Evolutionary conservation across 1,140 invertebrate species (phyloP).

Genomic region (Drepana arcuata): DNA sequence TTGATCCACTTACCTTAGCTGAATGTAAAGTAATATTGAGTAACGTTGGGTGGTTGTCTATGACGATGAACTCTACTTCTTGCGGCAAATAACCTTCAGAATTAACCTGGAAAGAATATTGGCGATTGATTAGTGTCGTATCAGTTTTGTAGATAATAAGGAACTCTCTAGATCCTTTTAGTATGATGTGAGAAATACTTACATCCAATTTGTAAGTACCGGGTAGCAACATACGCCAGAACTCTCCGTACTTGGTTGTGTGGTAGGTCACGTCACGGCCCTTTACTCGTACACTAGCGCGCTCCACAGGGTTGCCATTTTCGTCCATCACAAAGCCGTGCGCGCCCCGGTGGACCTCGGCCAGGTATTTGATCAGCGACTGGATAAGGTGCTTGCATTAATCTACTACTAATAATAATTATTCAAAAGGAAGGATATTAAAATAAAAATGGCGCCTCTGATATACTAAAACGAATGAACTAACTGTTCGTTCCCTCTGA

Average conservation of each 20-base stretch:
- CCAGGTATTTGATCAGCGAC: conserved; percentile 89
- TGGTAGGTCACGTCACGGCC: conserved; percentile 89
- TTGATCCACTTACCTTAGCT: conserved; percentile 84
- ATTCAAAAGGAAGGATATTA: no score
- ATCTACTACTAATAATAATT: no score
- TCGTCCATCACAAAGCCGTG: conserved; percentile 89
- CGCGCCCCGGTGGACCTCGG: conserved; percentile 89
- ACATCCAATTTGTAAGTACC: conserved; percentile 89
- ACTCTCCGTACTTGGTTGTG: conserved; percentile 93
- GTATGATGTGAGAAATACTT: conserved; percentile 15
- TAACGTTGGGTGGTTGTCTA: conserved; percentile 87
- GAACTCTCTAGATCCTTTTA: neutral
- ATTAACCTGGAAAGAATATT: conserved; percentile 84
- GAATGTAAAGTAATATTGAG: conserved; percentile 87
- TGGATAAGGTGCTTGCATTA: no score
- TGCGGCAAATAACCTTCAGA: conserved; percentile 86
- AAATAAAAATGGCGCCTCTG: no score
- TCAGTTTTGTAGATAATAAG: neutral
- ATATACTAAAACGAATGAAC: no score
- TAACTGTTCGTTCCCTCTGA: no score
- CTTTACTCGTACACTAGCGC: conserved; percentile 87
- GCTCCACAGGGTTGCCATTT: conserved; percentile 85
- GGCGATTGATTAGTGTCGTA: no score
- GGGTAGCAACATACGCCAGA: conserved; percentile 90
- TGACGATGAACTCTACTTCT: conserved; percentile 89